These are phyloP conservation scores for Ceryle rudis DNA, from an alignment of 2,797 vertebrate species.

Conservation along the genomic window DNA sequence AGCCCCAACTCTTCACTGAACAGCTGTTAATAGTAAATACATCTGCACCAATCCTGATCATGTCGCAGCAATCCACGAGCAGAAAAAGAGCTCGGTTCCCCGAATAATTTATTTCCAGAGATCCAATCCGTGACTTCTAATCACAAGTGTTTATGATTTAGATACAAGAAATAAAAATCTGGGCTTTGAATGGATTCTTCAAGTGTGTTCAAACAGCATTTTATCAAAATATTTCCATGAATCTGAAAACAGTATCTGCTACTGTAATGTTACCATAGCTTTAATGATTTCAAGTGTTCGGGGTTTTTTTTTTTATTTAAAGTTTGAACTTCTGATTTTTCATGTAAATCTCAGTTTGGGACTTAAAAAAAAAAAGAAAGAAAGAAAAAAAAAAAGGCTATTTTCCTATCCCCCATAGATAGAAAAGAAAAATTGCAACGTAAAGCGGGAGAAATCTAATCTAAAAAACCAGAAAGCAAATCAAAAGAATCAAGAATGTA, in stretches of 20 bases:
- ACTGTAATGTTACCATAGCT: not conserved
- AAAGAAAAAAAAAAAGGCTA: not conserved
- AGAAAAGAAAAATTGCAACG: not conserved
- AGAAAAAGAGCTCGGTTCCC: not conserved
- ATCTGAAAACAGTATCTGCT: not conserved
- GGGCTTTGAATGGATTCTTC: not conserved
- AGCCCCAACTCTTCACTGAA: not conserved
- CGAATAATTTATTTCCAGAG: not conserved
- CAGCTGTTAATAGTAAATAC: not conserved
- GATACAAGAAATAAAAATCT: not conserved
- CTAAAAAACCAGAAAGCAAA: constrained; percentile 17
- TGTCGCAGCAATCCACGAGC: not conserved
- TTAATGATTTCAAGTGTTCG: not conserved
- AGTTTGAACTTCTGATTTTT: not conserved
- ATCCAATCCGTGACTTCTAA: not conserved
- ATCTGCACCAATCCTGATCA: not conserved
- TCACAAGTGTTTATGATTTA: not conserved
- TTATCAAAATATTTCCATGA: not conserved
- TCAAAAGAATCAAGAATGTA: constrained; percentile 1
- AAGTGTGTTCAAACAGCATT: not conserved
- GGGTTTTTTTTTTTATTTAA: not conserved
- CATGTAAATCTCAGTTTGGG: not conserved
- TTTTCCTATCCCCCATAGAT: not conserved
- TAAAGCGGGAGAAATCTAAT: not conserved
- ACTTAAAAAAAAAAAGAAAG: not conserved